Base-by-base conservation (phyloP, 1,140 invertebrate genomes). In the Drosophila arizonae region DNA sequence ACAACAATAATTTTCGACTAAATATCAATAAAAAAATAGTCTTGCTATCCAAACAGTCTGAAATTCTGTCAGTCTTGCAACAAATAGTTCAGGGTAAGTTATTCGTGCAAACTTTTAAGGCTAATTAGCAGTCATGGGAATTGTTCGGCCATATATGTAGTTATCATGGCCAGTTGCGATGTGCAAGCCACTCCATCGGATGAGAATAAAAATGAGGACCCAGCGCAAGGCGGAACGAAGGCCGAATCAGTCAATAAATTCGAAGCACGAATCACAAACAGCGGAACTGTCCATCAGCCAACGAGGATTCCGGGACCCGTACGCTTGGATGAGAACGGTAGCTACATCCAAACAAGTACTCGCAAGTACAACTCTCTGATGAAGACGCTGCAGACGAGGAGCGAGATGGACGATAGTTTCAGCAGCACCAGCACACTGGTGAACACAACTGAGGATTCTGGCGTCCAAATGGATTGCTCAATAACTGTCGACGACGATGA, bases 11-110 rank as follows among this genome's bases (percentile, higher is more conserved):
- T 55, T 74, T 73, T 69, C 62, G 64, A 68, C 48, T 63, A 69
- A 73, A 63, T 15, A 62, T 39, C 36, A 46, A 45, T 45, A 45
- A 45, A 43, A 58, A 62, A 60, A 62, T 41, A 68, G 55, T 77
- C 63, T 57, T 65, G 58, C 36, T 60, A 52, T 52, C 30, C 21
- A 68, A 54, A 41, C 62, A 60, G 17, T 52, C 45, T 67, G 46
- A 73, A 84, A 77, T 80, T 79, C 43, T 54, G 66, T 63, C 73
- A 76, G 81, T 77, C 54, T 77, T 79, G 80, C 72, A 50, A 46
- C 51, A 74, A 70, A 85, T 80, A 77, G 69, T 77, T 45, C 60
- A 65, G 73, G 73, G 81, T 84, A 77, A 80, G 81, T 75, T 17
- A 9, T 15, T 6, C 10, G 36, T 39, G 0, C 1, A 17, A 33